These are phyloP conservation scores for Drosophila bocqueti DNA, from an alignment of 1,140 invertebrate species.

Conservation along the genomic window DNA sequence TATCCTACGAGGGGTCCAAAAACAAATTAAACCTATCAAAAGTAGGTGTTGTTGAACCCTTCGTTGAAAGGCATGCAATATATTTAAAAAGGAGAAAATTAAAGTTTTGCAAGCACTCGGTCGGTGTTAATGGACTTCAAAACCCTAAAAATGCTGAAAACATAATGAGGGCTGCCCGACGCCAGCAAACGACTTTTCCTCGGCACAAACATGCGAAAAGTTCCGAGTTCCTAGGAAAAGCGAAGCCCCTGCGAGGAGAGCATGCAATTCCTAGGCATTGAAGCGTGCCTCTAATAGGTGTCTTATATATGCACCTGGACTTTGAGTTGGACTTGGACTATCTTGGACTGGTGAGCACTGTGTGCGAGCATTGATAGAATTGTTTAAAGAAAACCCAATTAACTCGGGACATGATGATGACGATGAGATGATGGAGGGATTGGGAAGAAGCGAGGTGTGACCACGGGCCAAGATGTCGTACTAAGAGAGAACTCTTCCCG, in stretches of 20 bases:
- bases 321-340: not conserved
- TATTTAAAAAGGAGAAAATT: slow-evolving; percentile 11
- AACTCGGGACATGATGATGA: slow-evolving; percentile 47
- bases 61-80: slow-evolving; percentile 1
- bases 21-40: too few species aligned
- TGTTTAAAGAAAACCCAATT: slow-evolving; percentile 67
- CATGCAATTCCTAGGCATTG: slow-evolving; percentile 64
- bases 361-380: slow-evolving; percentile 72
- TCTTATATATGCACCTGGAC: slow-evolving; percentile 47
- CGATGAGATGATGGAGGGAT: slow-evolving; percentile 38
- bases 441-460: slow-evolving; percentile 71
- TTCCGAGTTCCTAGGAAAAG: slow-evolving; percentile 35
- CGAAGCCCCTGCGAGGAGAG: slow-evolving; percentile 1
- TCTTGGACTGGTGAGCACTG: slow-evolving; percentile 23
- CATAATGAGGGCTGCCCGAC: slow-evolving; percentile 26
- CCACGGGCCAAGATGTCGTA: slow-evolving; percentile 55
- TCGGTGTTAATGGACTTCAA: slow-evolving; percentile 46
- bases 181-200: slow-evolving; percentile 24
- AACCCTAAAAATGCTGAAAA: slow-evolving; percentile 29
- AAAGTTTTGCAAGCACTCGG: slow-evolving; percentile 16
- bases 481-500: slow-evolving; percentile 9
- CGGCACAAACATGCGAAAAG: slow-evolving; percentile 35
- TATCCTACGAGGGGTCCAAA: too few species aligned
- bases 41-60: slow-evolving; percentile 10
- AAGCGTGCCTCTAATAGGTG: slow-evolving; percentile 72